A percentile compares a stretch with the other conserved stretches of the same genome.
Conservation (phyloP, 2,797 vertebrate species). For the Decapterus maruadsi region DNA sequence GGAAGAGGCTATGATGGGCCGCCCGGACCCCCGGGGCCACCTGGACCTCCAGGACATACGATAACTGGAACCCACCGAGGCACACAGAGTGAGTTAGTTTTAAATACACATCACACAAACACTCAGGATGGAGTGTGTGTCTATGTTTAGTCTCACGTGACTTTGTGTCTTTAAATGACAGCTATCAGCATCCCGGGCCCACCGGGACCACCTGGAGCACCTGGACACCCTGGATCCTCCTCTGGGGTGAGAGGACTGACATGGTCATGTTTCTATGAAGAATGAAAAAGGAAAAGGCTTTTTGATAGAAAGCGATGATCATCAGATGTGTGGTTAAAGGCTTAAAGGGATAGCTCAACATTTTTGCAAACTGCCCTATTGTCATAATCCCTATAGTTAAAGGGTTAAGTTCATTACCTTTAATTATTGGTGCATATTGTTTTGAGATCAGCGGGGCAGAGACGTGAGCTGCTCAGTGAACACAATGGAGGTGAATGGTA, state of each 20-base stretch:
- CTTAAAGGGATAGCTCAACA: too few species aligned
- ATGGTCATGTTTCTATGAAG: too few species aligned
- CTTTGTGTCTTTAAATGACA: constrained; percentile 58
- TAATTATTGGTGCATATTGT: too few species aligned
- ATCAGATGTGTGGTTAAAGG: too few species aligned
- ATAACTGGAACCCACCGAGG: constrained; percentile 81
- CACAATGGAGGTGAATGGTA: too few species aligned
- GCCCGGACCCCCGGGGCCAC: constrained; percentile 88
- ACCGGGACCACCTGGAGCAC: constrained; percentile 90
- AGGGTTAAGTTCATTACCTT: too few species aligned
- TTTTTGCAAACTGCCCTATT: too few species aligned
- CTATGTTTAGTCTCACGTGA: neutral
- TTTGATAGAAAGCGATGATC: too few species aligned
- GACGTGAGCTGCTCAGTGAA: too few species aligned
- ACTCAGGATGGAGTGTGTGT: neutral
- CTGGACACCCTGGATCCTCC: constrained; percentile 87
- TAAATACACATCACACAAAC: rapidly evolving
- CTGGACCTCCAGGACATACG: constrained; percentile 84
- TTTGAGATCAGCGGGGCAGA: too few species aligned
- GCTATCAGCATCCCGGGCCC: constrained; percentile 92
- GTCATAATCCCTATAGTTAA: too few species aligned
- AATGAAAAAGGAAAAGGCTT: too few species aligned
- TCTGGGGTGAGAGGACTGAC: constrained; percentile 85
- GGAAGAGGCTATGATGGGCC: constrained; percentile 90
- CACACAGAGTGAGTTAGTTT: constrained; percentile 73